Evolutionary conservation across 2,797 vertebrate genomes (phyloP).

Genomic region (Sebastes variabilis): DNA sequence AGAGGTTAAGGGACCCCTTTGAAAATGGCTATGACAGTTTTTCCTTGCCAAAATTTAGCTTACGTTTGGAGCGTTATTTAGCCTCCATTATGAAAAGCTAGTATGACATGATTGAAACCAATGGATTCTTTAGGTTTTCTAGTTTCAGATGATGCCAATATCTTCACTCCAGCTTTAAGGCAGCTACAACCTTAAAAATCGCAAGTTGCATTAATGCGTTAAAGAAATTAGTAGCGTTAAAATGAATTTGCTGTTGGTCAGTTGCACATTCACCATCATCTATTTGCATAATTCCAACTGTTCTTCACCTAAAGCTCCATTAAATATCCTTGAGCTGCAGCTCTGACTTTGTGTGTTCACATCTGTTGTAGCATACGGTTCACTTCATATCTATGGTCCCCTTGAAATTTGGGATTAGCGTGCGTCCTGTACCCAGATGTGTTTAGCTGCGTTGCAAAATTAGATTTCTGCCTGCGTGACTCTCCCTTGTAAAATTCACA

Average conservation of each 20-base stretch:
- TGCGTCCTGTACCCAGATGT: slow-evolving; percentile 55
- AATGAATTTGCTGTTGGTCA: background rate
- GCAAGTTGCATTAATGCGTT: no score
- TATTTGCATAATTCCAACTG: slow-evolving; percentile 46
- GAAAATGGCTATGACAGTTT: no score
- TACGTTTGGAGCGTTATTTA: no score
- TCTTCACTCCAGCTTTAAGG: no score
- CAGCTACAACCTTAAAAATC: no score
- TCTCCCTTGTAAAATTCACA: slow-evolving; percentile 17
- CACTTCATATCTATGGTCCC: slow-evolving; percentile 34
- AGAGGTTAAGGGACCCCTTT: no score
- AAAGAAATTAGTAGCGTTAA: no score
- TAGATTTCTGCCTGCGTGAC: slow-evolving; percentile 37
- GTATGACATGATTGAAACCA: no score
- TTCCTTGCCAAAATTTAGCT: no score
- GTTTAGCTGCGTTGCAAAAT: slow-evolving; percentile 39
- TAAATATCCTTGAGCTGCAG: slow-evolving; percentile 51
- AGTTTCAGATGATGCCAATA: no score
- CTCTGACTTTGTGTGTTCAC: slow-evolving; percentile 35
- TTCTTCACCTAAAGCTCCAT: slow-evolving; percentile 40
- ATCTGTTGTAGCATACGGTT: slow-evolving; percentile 61
- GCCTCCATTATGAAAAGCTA: no score
- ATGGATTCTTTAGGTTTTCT: no score
- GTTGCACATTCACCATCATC: background rate
- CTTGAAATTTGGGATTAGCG: slow-evolving; percentile 48